These are phyloP conservation scores for Yponomeuta sedellus DNA, from an alignment of 2,888 invertebrate species.

Conservation along the genomic window DNA sequence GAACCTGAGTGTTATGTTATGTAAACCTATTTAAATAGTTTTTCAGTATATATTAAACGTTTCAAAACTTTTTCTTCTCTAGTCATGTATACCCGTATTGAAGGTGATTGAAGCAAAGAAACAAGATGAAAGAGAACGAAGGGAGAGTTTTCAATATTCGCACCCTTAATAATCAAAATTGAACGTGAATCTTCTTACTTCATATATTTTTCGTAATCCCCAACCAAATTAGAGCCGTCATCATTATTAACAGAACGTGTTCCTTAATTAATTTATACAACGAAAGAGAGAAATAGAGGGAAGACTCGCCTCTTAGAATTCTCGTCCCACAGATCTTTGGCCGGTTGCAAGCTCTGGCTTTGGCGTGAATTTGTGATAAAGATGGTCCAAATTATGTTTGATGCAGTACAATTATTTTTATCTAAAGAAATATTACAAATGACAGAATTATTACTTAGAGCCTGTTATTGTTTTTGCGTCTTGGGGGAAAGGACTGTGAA, in stretches of 20 bases:
- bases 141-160: background rate
- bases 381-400: no score
- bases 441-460: background rate
- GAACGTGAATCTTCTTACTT: conserved; percentile 16
- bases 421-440: background rate
- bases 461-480: conserved; percentile 2
- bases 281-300: background rate
- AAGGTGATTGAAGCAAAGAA: background rate
- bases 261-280: conserved; percentile 43
- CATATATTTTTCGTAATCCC: conserved; percentile 22
- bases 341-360: background rate
- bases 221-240: conserved; percentile 38
- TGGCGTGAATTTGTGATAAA: no score
- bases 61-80: no score
- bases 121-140: background rate
- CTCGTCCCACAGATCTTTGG: background rate
- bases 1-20: no score
- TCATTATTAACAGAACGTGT: conserved; percentile 41
- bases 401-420: no score
- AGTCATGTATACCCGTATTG: no score
- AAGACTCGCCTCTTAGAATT: background rate
- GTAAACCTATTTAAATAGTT: no score
- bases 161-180: conserved; percentile 16
- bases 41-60: no score
- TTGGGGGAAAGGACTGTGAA: no score